Conservation (phyloP, 2,888 invertebrate genomes). For the Heliconius sara region DNA sequence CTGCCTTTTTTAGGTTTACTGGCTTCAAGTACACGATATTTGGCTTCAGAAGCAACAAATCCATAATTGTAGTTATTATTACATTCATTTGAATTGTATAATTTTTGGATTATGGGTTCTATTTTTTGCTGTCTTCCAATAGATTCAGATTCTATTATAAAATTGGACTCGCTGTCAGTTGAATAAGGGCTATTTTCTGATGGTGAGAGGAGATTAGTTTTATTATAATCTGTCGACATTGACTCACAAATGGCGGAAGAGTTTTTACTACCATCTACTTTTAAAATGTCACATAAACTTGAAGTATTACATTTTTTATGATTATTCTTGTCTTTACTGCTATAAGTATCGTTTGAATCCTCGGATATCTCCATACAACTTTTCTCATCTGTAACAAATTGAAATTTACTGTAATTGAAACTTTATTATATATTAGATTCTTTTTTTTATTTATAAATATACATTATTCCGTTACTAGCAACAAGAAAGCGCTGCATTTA, state of each 20-base stretch:
- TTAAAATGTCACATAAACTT: background rate
- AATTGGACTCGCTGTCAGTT: background rate
- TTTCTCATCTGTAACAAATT: slow-evolving; percentile 16
- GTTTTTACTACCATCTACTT: background rate
- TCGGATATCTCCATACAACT: background rate
- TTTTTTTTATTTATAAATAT: no score
- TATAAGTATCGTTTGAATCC: background rate
- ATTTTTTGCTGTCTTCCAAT: background rate
- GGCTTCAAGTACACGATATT: background rate
- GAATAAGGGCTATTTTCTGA: background rate
- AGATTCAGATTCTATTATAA: slow-evolving; percentile 4
- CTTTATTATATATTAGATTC: no score
- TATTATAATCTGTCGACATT: background rate
- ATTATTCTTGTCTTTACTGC: background rate
- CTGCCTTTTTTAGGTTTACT: background rate
- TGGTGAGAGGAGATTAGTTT: background rate
- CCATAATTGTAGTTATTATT: slow-evolving; percentile 9
- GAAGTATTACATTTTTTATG: background rate
- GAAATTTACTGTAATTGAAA: background rate
- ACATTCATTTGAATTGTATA: slow-evolving; percentile 1
- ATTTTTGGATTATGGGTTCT: background rate
- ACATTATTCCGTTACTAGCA: no score
- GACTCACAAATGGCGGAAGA: background rate
- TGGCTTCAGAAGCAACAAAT: background rate
- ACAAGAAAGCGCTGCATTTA: no score